Percentiles rank a stretch among this genome's conserved stretches.
Conservation (phyloP, 2,888 invertebrate genomes). For the Dendrolimus houi region DNA sequence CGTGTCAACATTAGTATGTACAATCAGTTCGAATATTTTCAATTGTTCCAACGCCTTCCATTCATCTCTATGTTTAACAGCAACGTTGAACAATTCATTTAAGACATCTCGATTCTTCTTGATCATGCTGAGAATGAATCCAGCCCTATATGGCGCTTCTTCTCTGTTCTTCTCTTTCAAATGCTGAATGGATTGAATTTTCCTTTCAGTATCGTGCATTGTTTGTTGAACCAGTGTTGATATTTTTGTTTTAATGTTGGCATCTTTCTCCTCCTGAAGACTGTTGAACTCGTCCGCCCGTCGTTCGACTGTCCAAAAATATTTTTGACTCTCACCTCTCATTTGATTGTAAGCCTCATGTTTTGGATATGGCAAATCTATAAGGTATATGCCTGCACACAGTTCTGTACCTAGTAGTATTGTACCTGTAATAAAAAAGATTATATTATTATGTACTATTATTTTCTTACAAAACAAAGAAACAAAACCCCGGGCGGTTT, state of each 20-base stretch:
- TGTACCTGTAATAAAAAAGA: constrained; percentile 12
- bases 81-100: constrained; percentile 56
- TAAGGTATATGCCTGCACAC: constrained; percentile 21
- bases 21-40: constrained; percentile 56
- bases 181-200: constrained; percentile 31
- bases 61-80: constrained; percentile 49
- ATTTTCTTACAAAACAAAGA: too few relatives aligned
- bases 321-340: not conserved
- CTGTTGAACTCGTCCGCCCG: constrained; percentile 2
- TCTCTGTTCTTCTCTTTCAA: constrained; percentile 30
- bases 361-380: constrained; percentile 19
- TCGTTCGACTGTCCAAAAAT: not conserved
- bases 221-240: constrained; percentile 44
- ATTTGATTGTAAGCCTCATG: constrained; percentile 1
- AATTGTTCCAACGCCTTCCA: constrained; percentile 58
- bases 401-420: constrained; percentile 9
- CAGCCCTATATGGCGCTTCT: constrained; percentile 38
- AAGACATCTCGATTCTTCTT: constrained; percentile 49
- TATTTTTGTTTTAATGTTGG: constrained; percentile 46
- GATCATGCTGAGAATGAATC: constrained; percentile 51
- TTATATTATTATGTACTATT: too few relatives aligned
- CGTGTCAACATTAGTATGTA: constrained; percentile 58
- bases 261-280: constrained; percentile 33
- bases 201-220: constrained; percentile 39
- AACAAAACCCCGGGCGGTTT: too few relatives aligned